Base-by-base conservation (phyloP, 2,888 invertebrate genomes). In the Petrolisthes manimaculis region DNA sequence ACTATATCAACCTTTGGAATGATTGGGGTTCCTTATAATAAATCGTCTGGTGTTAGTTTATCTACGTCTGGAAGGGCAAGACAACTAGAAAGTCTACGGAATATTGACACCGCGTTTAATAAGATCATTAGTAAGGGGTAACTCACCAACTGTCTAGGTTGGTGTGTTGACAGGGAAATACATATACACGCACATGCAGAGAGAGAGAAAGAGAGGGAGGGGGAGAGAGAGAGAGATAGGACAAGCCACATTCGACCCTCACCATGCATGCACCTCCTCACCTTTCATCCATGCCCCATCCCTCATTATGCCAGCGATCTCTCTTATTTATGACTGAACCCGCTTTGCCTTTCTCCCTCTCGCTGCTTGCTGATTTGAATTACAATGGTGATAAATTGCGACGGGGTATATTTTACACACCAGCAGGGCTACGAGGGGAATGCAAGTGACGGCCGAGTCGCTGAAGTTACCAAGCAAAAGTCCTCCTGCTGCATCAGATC, bases 361-460 rank as follows among this genome's bases (percentile, higher is more conserved):
- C 69, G 53, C 54, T 79, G 79, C 77, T 24, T 37, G 54, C 77
- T 84, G 69, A 78, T 53, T 85, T 85, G 85, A 85, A 79, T 85
- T 85, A 69, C 85, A 85, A 79, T 85, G 79, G 78, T 85, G 85
- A 85, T 85, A 85, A 85, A 85, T 85, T 67, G 79, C 51, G 12
- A 75, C 85, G 69, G 21, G 61, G 55, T 67, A 54, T 79, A 85
- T 85, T 85, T 85, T 71, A 69, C 85, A 24, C 18, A 54, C 21
- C n/a, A 85, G 69, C 53, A 54, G 79, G 21, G 69, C 69, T 24
- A 79, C 54, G 54, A 79, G 79, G 61, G 37, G 71, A 85, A 69
- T 56, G 79, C 21, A 21, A n/a, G 6, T 18, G 21, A 51, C 37
- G 79, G 54, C 75, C 1, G 61, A 61, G 61, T 61, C 1, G 61